Evolutionary conservation across 2,797 vertebrate species (phyloP).

Genomic region (Lophius americanus): DNA sequence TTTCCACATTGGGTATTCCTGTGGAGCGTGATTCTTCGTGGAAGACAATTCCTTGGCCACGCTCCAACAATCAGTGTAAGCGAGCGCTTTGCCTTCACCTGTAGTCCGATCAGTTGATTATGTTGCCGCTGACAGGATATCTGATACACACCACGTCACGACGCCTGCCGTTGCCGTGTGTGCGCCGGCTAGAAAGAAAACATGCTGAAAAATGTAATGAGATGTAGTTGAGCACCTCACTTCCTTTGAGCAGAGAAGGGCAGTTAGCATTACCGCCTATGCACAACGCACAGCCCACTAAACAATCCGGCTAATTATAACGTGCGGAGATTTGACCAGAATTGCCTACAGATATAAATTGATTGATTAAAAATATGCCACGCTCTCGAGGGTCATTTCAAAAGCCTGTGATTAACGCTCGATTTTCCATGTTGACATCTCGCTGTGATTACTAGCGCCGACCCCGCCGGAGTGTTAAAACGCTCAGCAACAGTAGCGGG

Average conservation of each 20-base stretch:
- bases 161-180: slow-evolving; percentile 42
- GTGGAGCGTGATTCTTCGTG: slow-evolving; percentile 17
- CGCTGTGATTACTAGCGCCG: slow-evolving; percentile 37
- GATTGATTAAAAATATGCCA: slow-evolving; percentile 15
- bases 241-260: slow-evolving; percentile 3
- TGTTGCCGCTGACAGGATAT: slow-evolving; percentile 54
- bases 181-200: slow-evolving; percentile 24
- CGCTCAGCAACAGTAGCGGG: slow-evolving; percentile 27
- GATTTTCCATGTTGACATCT: slow-evolving; percentile 14
- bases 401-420: slow-evolving; percentile 31
- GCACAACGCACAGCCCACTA: slow-evolving; percentile 6
- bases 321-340: slow-evolving; percentile 27
- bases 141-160: slow-evolving; percentile 39
- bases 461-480: slow-evolving; percentile 26
- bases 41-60: slow-evolving; percentile 46
- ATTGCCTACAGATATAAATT: slow-evolving; percentile 27
- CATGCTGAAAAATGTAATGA: slow-evolving; percentile 14
- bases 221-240: slow-evolving; percentile 18
- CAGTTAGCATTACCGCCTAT: slow-evolving; percentile 5
- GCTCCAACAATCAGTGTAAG: slow-evolving; percentile 53
- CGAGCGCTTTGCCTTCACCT: slow-evolving; percentile 36
- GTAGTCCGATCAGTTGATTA: slow-evolving; percentile 56
- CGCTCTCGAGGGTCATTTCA: slow-evolving; percentile 4
- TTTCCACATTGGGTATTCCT: slow-evolving; percentile 30
- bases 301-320: slow-evolving; percentile 28